These are phyloP conservation scores for Porites divaricata DNA, from an alignment of 92 coral and sea anemone species.

Conservation along the genomic window DNA sequence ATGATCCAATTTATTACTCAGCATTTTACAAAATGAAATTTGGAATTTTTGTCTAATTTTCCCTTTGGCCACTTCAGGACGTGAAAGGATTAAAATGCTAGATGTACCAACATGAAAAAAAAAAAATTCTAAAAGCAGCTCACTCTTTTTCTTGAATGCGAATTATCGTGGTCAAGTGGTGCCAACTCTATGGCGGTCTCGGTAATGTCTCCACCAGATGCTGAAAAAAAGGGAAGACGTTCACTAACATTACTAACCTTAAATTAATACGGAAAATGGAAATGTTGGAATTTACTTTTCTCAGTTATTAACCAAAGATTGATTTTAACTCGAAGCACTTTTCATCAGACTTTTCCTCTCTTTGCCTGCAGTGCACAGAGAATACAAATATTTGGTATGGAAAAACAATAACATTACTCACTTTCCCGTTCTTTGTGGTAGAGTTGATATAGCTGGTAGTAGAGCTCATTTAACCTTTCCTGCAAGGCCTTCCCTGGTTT, in stretches of 20 bases:
- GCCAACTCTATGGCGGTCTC: slow-evolving; percentile 96
- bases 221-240: slow-evolving; percentile 17
- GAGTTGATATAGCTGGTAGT: slow-evolving; percentile 79
- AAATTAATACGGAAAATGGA: too few species aligned
- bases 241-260: too few species aligned
- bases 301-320: too few species aligned
- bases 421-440: slow-evolving; percentile 84
- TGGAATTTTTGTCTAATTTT: too few species aligned
- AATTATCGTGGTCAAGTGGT: slow-evolving; percentile 91
- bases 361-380: too few species aligned
- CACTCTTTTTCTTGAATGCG: slow-evolving; percentile 90
- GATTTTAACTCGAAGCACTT: too few species aligned
- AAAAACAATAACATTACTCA: slow-evolving; percentile 18
- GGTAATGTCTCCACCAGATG: slow-evolving; percentile 69
- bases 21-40: too few species aligned
- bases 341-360: too few species aligned
- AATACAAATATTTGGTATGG: not conserved
- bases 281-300: too few species aligned
- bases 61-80: too few species aligned
- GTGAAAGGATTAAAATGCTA: too few species aligned
- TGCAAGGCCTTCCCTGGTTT: slow-evolving; percentile 92
- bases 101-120: not conserved
- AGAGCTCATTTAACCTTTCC: slow-evolving; percentile 77
- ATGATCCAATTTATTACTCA: too few species aligned
- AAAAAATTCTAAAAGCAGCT: not conserved